Conservation (phyloP, 2,797 vertebrate species). For the Pseudochaenichthys georgianus region DNA sequence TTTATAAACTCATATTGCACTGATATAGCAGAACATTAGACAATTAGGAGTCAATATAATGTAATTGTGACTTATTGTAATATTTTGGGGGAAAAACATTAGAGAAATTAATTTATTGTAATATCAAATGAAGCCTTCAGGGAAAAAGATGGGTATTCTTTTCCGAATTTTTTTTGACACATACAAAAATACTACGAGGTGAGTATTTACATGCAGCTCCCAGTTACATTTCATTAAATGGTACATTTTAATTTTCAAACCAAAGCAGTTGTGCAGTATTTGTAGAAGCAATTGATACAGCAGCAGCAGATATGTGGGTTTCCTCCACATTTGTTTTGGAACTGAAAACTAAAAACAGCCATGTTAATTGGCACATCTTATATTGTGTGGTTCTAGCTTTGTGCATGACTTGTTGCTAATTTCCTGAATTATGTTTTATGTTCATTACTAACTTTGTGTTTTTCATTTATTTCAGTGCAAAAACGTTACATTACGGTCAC, state of each 20-base stretch:
- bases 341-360: slow-evolving; percentile 18
- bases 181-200: not conserved
- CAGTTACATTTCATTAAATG: not conserved
- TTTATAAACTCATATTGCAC: not conserved
- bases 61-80: not conserved
- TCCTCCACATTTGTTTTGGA: slow-evolving; percentile 43
- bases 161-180: not conserved
- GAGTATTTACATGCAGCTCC: not conserved
- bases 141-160: not conserved
- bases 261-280: not conserved
- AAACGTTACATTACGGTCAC: slow-evolving; percentile 31
- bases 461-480: slow-evolving; percentile 54
- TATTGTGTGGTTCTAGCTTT: slow-evolving; percentile 22
- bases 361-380: slow-evolving; percentile 21
- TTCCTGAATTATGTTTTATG: slow-evolving; percentile 56
- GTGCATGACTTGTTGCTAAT: slow-evolving; percentile 22
- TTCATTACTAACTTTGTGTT: slow-evolving; percentile 72
- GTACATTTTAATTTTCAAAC: not conserved
- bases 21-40: not conserved
- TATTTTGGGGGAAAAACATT: not conserved
- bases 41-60: not conserved
- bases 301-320: slow-evolving; percentile 44
- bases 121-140: not conserved
- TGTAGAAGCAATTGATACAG: slow-evolving; percentile 11
- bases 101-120: not conserved